Evolutionary conservation across 2,888 invertebrate species (phyloP).

Genomic region (Cephus pulcher): DNA sequence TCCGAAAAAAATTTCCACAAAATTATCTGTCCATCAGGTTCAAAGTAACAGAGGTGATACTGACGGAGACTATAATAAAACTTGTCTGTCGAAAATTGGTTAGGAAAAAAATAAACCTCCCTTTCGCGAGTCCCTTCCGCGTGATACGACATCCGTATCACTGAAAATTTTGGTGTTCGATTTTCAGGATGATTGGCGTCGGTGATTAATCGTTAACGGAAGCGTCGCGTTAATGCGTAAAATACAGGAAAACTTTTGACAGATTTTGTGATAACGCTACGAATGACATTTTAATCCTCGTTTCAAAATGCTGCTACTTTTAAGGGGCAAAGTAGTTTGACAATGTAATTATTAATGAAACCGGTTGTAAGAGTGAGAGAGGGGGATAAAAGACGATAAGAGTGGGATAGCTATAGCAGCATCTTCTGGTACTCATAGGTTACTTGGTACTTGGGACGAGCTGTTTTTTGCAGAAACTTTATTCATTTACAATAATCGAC

Average conservation of each 20-base stretch:
- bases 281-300: background rate
- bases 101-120: background rate
- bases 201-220: conserved; percentile 35
- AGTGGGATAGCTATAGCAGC: conserved; percentile 3
- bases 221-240: conserved; percentile 17
- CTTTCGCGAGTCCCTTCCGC: background rate
- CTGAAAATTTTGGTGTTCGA: background rate
- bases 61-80: background rate
- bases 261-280: background rate
- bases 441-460: conserved; percentile 29
- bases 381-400: background rate
- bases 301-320: conserved; percentile 22
- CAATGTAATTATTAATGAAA: conserved; percentile 42
- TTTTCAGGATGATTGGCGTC: conserved; percentile 7
- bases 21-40: background rate
- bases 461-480: conserved; percentile 39
- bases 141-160: background rate
- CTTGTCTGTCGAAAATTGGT: background rate
- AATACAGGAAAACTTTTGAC: conserved; percentile 31
- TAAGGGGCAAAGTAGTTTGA: conserved; percentile 29
- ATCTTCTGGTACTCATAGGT: background rate
- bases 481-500: conserved; percentile 37
- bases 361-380: conserved; percentile 3
- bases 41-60: background rate
- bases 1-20: background rate